Conservation (phyloP, 2,797 vertebrate species). For the Hafferia zeledoni region DNA sequence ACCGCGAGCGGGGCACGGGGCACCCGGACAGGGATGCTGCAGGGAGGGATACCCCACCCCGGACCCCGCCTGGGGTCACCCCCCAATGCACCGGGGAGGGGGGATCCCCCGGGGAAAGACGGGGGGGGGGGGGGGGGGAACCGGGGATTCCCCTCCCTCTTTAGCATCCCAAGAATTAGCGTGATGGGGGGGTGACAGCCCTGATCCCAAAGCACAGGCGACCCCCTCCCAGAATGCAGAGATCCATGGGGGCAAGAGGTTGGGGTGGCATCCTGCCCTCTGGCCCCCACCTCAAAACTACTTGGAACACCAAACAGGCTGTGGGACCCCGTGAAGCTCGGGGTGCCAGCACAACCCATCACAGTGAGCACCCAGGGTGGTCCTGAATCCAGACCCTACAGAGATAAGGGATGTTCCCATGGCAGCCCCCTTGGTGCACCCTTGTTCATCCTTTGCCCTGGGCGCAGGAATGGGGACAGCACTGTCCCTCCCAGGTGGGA, state of each 20-base stretch:
- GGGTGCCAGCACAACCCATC: background rate
- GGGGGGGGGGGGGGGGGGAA: background rate
- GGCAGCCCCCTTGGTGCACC: background rate
- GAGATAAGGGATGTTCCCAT: background rate
- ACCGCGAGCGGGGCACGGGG: background rate
- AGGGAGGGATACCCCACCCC: background rate
- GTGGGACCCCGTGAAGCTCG: background rate
- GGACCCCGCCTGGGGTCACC: background rate
- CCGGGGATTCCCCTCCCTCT: background rate
- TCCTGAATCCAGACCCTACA: accelerated
- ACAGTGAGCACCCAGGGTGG: background rate
- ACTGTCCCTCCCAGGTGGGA: background rate
- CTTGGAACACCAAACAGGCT: background rate
- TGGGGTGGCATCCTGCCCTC: background rate
- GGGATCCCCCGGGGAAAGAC: background rate
- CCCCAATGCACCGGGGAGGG: background rate
- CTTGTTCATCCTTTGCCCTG: too few relatives aligned
- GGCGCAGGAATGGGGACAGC: background rate
- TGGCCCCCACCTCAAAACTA: background rate
- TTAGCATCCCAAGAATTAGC: background rate
- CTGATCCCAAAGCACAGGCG: accelerated
- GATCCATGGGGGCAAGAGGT: background rate
- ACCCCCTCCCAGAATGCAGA: background rate
- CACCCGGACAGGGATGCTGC: background rate
- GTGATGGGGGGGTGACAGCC: background rate